phyloP scores from a whole-genome alignment of 2,888 invertebrate species.

The Sthenelais limicola region DNA sequence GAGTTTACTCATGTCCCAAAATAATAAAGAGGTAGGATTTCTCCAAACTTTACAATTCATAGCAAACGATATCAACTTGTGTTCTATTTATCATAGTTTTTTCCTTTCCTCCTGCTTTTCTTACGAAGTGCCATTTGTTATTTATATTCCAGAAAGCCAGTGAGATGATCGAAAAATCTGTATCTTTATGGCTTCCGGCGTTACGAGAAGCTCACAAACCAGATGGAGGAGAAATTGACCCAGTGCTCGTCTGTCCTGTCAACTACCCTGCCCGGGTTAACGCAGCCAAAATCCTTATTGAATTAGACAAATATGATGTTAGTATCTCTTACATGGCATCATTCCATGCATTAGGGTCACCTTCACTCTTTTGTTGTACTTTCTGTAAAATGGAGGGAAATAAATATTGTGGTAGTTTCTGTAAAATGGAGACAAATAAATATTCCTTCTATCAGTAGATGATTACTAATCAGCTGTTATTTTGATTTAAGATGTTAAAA shows the following conservation, averaged over 20 bases:
- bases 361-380: no score
- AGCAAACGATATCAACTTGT: not conserved
- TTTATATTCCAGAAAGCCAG: slow-evolving; percentile 66
- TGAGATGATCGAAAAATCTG: slow-evolving; percentile 69
- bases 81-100: not conserved
- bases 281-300: slow-evolving; percentile 71
- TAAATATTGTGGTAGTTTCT: no score
- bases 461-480: no score
- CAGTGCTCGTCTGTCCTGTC: slow-evolving; percentile 63
- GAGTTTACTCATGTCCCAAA: slow-evolving; percentile 69
- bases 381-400: no score
- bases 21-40: slow-evolving; percentile 63
- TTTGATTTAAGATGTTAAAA: not conserved
- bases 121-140: not conserved
- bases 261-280: slow-evolving; percentile 69
- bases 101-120: not conserved
- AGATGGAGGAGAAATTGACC: slow-evolving; percentile 59
- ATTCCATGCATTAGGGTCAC: no score
- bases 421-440: no score
- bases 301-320: slow-evolving; percentile 72
- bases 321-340: no score
- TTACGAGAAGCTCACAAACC: slow-evolving; percentile 47
- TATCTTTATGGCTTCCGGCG: slow-evolving; percentile 72
- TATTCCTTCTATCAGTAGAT: no score
- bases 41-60: slow-evolving; percentile 7